These are phyloP conservation scores for Rhyacophila evoluta DNA, from an alignment of 2,888 invertebrate species.

Conservation along the genomic window DNA sequence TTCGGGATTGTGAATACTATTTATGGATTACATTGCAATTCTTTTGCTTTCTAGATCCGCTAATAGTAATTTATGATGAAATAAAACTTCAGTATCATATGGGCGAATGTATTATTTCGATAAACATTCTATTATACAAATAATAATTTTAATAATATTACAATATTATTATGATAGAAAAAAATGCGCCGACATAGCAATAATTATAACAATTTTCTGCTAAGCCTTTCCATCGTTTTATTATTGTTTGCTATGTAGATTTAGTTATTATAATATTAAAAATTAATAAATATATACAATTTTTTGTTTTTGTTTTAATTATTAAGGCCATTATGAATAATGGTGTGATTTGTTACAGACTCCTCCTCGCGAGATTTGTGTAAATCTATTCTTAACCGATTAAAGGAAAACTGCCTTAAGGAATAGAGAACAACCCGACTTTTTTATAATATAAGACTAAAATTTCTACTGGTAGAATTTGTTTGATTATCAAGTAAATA, in stretches of 20 bases:
- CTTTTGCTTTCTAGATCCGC: no score
- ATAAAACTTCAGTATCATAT: slow-evolving; percentile 43
- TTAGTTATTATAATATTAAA: slow-evolving; percentile 28
- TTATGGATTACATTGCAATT: no score
- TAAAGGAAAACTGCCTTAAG: not conserved
- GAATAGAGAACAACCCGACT: not conserved
- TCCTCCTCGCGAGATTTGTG: slow-evolving; percentile 17
- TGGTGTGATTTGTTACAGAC: slow-evolving; percentile 45
- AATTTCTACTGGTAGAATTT: slow-evolving; percentile 16
- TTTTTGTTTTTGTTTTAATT: slow-evolving; percentile 25
- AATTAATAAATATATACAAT: slow-evolving; percentile 34
- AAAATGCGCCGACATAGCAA: slow-evolving; percentile 43
- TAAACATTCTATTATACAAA: slow-evolving; percentile 47
- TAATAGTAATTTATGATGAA: no score
- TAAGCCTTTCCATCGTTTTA: slow-evolving; percentile 35
- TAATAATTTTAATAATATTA: slow-evolving; percentile 41
- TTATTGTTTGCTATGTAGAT: slow-evolving; percentile 32
- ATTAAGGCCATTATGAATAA: slow-evolving; percentile 50
- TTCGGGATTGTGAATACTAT: no score
- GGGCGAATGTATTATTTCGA: slow-evolving; percentile 47
- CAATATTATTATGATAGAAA: slow-evolving; percentile 43
- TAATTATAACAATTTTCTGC: slow-evolving; percentile 38
- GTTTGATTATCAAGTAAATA: slow-evolving; percentile 12
- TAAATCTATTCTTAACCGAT: slow-evolving; percentile 11
- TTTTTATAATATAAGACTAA: not conserved